Evolutionary conservation across 2,797 vertebrate species (phyloP).

Genomic region (Champsocephalus esox): DNA sequence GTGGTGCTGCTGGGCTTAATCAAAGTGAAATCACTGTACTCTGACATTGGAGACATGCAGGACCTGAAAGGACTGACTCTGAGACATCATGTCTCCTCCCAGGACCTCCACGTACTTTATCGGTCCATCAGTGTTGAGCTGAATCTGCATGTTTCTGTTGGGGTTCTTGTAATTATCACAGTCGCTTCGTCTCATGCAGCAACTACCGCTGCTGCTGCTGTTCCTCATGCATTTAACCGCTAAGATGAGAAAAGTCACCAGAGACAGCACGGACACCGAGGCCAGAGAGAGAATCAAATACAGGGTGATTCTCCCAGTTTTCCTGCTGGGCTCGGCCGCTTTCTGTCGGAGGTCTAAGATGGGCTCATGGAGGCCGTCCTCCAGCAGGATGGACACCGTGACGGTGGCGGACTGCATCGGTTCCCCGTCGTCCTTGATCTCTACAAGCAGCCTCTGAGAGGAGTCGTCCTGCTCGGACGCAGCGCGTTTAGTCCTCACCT

Average conservation of each 20-base stretch:
- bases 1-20: conserved; percentile 83
- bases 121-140: conserved; percentile 84
- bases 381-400: conserved; percentile 74
- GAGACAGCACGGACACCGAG: conserved; percentile 76
- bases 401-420: conserved; percentile 76
- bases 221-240: conserved; percentile 77
- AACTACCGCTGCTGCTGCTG: conserved; percentile 65
- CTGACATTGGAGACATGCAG: conserved; percentile 83
- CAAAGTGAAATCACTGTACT: conserved; percentile 84
- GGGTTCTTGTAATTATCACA: conserved; percentile 80
- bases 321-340: conserved; percentile 60
- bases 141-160: conserved; percentile 83
- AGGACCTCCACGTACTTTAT: conserved; percentile 86
- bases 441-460: conserved; percentile 80
- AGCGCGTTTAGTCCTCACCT: conserved; percentile 84
- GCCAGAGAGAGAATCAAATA: conserved; percentile 79
- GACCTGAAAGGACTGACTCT: conserved; percentile 86
- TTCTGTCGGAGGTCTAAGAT: conserved; percentile 71
- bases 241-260: conserved; percentile 77
- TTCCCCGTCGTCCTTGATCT: conserved; percentile 81
- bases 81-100: conserved; percentile 83
- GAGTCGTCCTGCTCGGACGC: conserved; percentile 81
- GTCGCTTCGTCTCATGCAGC: conserved; percentile 70
- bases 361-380: conserved; percentile 75
- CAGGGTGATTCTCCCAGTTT: conserved; percentile 72